Evolutionary conservation across 1,140 invertebrate genomes (phyloP).

Genomic region (Zophobas morio): DNA sequence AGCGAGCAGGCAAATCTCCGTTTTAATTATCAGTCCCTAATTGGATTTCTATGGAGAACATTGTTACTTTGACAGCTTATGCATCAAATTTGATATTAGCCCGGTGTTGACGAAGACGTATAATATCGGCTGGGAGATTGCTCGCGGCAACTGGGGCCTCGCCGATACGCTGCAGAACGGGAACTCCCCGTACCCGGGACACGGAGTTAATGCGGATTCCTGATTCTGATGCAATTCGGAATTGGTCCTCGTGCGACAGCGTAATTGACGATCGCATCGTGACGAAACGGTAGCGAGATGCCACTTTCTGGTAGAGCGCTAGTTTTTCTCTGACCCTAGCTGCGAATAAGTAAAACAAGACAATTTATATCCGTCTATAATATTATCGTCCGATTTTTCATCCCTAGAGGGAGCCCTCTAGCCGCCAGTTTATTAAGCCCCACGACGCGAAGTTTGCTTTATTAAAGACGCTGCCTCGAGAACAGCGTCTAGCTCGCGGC

Average conservation of each 20-base stretch:
- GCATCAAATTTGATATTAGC: conserved; percentile 21
- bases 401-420: conserved; percentile 4
- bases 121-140: conserved; percentile 7
- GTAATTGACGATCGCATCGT: no score
- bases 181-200: no score
- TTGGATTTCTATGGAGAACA: conserved; percentile 34
- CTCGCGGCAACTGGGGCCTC: not conserved
- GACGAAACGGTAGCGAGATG: no score
- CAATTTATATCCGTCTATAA: conserved; percentile 4
- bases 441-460: conserved; percentile 32
- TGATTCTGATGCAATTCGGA: not conserved
- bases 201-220: no score
- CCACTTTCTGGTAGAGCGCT: no score
- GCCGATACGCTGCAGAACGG: no score
- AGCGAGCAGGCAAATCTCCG: conserved; percentile 36
- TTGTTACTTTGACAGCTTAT: conserved; percentile 37
- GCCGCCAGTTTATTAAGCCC: conserved; percentile 14
- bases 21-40: conserved; percentile 41
- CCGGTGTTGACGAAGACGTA: conserved; percentile 25
- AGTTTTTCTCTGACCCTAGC: not conserved
- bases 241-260: not conserved
- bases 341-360: conserved; percentile 22
- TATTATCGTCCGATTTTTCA: conserved; percentile 17
- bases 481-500: no score
- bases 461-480: conserved; percentile 15